A percentile compares a stretch with the other conserved stretches of the same genome.
These are phyloP conservation scores for Crotalus horridus DNA, from an alignment of 2,113 vertebrate species.

Conservation along the genomic window DNA sequence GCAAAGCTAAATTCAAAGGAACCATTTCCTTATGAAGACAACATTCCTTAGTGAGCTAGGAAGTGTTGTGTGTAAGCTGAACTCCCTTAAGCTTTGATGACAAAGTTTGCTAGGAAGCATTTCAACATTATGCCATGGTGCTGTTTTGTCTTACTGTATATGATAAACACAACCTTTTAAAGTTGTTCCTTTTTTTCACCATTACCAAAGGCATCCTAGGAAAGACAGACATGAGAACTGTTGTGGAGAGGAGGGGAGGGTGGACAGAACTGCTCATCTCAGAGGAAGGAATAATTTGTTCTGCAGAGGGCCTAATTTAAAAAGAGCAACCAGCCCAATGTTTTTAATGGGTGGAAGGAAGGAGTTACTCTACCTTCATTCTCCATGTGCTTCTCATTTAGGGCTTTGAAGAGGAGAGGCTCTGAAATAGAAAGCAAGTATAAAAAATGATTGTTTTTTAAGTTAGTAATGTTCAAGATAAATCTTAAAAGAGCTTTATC, in stretches of 20 bases:
- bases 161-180: conserved; percentile 47
- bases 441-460: neutral
- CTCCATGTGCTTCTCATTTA: neutral
- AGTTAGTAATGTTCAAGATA: neutral
- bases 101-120: conserved; percentile 28
- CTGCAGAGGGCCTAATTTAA: neutral
- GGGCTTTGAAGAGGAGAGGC: neutral
- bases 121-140: conserved; percentile 33
- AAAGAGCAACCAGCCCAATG: neutral
- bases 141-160: conserved; percentile 30
- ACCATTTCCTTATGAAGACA: neutral
- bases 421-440: neutral
- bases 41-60: conserved; percentile 37
- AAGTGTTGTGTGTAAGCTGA: conserved; percentile 29
- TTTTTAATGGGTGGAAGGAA: neutral
- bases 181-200: conserved; percentile 40
- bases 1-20: conserved; percentile 35
- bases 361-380: neutral
- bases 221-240: conserved; percentile 17
- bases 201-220: conserved; percentile 33
- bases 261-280: conserved; percentile 18
- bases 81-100: conserved; percentile 30
- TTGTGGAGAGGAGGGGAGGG: neutral
- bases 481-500: neutral
- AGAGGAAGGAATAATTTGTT: conserved; percentile 19